Evolutionary conservation across 2,888 invertebrate species (phyloP), one percentile per base, ranked within the genome.

Genomic region (Zaprionus lineosus): DNA sequence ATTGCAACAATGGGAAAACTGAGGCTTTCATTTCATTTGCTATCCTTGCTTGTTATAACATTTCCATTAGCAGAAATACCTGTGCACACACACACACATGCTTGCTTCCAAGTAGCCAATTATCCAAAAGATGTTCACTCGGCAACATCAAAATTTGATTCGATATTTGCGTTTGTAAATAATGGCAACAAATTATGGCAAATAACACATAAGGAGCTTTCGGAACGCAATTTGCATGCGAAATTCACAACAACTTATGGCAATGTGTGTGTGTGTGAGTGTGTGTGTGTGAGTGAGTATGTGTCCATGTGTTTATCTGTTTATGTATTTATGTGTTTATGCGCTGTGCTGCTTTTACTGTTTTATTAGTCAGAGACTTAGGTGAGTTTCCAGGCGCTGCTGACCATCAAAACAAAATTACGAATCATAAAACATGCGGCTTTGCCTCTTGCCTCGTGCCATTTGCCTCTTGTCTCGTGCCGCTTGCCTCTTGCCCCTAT

Each of bases 151-250:
- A 24, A 6, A 24, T 24, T 24, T 24, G n/a, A 12, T 41, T 51
- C 16, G 26, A 37, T 24, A 3, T 24, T 24, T 24, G n/a, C n/a
- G n/a, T 7, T 8, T 24, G 3, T 19, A 4, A 37, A 46, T 44
- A 44, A 55, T 37, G 12, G 7, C 24, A 36, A 40, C 39, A 57
- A 40, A 28, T 24, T 46, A 31, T 21, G 3, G 33, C 29, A 66
- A 67, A 74, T 41, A 39, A 41, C 9, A 36, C 24, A 40, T 84
- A 78, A 84, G 85, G 58, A 51, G 78, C 74, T 82, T 77, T 74
- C 41, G 36, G 48, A 8, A 19, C 55, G 24, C 50, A 33, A 66
- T 78, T 74, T 71, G 66, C 58, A 61, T 70, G 40, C 40, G 26
- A 57, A 60, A 46, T 53, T 51, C 51, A 51, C 21, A 55, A 41